phyloP scores from a whole-genome alignment of 2,113 vertebrate genomes.

The Scalopus aquaticus region DNA sequence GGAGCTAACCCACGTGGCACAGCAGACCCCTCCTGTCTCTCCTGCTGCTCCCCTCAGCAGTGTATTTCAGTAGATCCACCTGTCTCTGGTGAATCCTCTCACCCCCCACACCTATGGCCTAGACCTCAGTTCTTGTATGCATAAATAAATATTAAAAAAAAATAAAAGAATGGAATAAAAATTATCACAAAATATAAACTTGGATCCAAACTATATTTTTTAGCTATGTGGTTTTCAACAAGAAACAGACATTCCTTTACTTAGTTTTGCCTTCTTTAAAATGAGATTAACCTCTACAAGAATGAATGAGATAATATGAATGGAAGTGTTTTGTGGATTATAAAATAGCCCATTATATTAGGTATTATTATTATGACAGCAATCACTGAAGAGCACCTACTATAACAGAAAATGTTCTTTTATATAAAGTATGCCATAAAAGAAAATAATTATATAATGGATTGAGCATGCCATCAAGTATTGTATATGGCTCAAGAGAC shows the following conservation, averaged over 20 bases:
- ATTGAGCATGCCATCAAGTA: background rate
- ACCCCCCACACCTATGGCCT: no score
- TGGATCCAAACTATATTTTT: background rate
- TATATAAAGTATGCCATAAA: constrained; percentile 62
- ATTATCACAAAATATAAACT: background rate
- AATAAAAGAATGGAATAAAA: no score
- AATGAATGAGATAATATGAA: constrained; percentile 55
- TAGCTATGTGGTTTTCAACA: background rate
- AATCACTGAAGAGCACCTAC: constrained; percentile 43
- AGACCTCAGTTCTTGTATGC: no score
- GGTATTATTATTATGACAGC: constrained; percentile 59
- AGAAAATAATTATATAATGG: constrained; percentile 49
- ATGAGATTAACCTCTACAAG: background rate
- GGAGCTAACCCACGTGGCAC: no score
- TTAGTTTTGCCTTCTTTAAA: constrained; percentile 51
- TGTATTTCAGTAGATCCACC: no score
- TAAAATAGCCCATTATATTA: constrained; percentile 46
- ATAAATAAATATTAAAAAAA: no score
- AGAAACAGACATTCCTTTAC: background rate
- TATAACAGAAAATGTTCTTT: constrained; percentile 55
- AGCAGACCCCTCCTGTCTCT: no score
- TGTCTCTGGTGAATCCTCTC: no score
- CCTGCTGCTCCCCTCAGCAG: no score
- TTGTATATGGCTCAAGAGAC: constrained; percentile 54
- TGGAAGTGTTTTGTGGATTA: constrained; percentile 35